Percentiles rank a stretch among this genome's conserved stretches.
Evolutionary conservation across 64 coral and sea anemone species (phyloP).

Genomic region (Porites lutea): DNA sequence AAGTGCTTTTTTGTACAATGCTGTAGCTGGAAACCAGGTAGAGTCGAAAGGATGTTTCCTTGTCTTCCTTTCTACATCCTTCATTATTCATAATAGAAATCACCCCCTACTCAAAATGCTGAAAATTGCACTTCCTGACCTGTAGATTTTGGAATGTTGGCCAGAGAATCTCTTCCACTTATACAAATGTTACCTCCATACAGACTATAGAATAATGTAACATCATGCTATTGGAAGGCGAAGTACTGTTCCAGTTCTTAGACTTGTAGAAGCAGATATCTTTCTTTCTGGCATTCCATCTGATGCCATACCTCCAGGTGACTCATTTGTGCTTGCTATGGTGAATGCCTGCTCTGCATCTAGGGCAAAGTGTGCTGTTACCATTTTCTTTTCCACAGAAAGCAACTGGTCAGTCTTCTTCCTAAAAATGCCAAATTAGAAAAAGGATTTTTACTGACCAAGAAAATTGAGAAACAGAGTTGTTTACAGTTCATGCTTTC

Average conservation of each 20-base stretch:
- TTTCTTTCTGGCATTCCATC: conserved; percentile 71
- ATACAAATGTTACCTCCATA: too few species aligned
- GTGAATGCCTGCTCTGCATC: conserved; percentile 86
- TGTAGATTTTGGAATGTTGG: too few species aligned
- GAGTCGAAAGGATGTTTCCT: too few species aligned
- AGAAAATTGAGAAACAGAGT: not conserved
- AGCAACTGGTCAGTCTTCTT: conserved; percentile 53
- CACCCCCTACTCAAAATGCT: too few species aligned
- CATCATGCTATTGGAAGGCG: conserved; percentile 75
- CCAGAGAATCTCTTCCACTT: too few species aligned
- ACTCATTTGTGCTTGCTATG: conserved; percentile 75
- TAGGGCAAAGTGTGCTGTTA: conserved; percentile 74
- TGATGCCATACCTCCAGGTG: conserved; percentile 57
- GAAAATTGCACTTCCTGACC: too few species aligned
- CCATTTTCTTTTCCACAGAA: conserved; percentile 69
- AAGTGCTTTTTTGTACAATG: too few species aligned
- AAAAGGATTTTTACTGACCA: not conserved
- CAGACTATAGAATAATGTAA: too few species aligned
- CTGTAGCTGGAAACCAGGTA: too few species aligned
- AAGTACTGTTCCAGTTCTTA: conserved; percentile 83
- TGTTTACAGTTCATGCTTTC: too few species aligned
- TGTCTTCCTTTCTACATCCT: too few species aligned
- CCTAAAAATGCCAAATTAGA: conserved; percentile 24
- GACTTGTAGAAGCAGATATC: conserved; percentile 77
- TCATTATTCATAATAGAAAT: too few species aligned